phyloP scores from a whole-genome alignment of 2,113 vertebrate species.

The Poicephalus meyeri region DNA sequence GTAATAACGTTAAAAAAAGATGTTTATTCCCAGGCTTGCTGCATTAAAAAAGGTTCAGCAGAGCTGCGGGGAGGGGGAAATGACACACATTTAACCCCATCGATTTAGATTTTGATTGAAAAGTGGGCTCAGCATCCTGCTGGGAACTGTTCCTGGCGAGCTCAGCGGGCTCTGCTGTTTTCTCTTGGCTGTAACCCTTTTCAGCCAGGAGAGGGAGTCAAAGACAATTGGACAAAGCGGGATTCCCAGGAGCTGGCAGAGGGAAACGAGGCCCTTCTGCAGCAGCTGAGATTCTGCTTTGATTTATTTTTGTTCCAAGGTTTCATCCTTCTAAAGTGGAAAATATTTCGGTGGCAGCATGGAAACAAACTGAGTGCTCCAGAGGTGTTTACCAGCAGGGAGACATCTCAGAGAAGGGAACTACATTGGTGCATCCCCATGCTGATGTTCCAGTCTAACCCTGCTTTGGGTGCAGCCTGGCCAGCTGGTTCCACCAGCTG shows the following conservation, averaged over 20 bases:
- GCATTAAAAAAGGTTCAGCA: background rate
- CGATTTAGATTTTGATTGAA: background rate
- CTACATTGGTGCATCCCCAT: background rate
- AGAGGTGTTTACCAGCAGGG: background rate
- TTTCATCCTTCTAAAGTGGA: background rate
- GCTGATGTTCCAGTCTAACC: background rate
- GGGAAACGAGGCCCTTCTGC: background rate
- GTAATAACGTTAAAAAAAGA: background rate
- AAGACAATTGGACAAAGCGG: background rate
- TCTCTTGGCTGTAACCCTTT: background rate
- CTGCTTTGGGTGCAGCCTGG: background rate
- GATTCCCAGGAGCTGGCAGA: background rate
- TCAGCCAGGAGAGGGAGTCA: constrained; percentile 58
- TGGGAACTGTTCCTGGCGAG: background rate
- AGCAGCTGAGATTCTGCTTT: background rate
- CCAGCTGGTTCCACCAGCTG: background rate
- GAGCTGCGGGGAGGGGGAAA: background rate
- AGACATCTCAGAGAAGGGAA: background rate
- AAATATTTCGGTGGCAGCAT: background rate
- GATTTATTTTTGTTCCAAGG: background rate
- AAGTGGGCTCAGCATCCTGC: background rate
- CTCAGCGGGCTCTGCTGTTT: background rate
- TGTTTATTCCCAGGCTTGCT: background rate
- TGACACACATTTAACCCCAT: fast-evolving
- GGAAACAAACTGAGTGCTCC: background rate